Percentiles rank a stretch among this genome's conserved stretches.
Evolutionary conservation across 2,113 vertebrate species (phyloP).

Genomic region (Rhegmatorhina hoffmannsi): DNA sequence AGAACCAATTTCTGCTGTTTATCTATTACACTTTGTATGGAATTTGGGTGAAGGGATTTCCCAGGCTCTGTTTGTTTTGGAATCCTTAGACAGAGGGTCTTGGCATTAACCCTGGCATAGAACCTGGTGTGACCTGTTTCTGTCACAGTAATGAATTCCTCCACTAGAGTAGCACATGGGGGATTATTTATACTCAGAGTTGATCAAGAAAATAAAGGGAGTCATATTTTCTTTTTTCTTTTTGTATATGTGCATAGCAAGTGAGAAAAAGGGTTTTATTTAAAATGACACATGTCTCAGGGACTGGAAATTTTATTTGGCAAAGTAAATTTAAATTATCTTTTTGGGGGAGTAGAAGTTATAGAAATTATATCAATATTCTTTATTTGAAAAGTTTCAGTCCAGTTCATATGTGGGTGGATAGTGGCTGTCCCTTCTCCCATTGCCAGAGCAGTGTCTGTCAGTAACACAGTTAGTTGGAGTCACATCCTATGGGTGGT

Average conservation of each 20-base stretch:
- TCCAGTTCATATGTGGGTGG: neutral
- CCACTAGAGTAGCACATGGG: neutral
- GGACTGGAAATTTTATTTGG: neutral
- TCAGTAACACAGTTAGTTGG: neutral
- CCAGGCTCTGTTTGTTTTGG: neutral
- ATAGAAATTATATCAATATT: neutral
- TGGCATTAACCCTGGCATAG: neutral
- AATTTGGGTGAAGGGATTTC: neutral
- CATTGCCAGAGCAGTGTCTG: neutral
- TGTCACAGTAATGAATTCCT: neutral
- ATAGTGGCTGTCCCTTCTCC: neutral
- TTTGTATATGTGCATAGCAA: rapidly evolving
- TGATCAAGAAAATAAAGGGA: neutral
- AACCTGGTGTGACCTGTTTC: neutral
- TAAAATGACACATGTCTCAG: neutral
- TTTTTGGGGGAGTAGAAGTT: rapidly evolving
- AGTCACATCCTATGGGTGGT: rapidly evolving
- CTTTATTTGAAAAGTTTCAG: neutral
- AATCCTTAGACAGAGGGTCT: neutral
- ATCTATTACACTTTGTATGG: rapidly evolving
- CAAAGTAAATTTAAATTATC: neutral
- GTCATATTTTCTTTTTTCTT: neutral
- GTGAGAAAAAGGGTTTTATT: neutral
- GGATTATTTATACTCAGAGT: neutral
- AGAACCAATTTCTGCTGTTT: neutral